phyloP scores from a whole-genome alignment of 1,140 invertebrate species.

The Hermetia illucens region DNA sequence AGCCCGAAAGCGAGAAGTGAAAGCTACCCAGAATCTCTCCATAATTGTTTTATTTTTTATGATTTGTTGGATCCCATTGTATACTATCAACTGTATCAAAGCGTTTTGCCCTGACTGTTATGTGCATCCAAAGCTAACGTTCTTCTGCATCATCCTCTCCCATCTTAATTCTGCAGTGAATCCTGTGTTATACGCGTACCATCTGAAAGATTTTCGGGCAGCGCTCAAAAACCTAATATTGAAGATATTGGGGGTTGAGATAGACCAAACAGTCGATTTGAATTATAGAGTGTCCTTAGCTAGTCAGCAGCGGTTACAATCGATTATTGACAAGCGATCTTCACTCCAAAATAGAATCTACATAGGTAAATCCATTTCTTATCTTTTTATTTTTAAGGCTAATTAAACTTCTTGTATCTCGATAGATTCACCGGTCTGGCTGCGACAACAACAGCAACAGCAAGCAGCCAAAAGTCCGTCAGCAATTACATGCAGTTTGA shows the following conservation, averaged over 20 bases:
- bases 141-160: constrained; percentile 74
- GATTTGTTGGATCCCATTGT: constrained; percentile 82
- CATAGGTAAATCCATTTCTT: constrained; percentile 25
- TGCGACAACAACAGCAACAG: constrained; percentile 23
- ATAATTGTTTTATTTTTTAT: constrained; percentile 86
- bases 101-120: constrained; percentile 58
- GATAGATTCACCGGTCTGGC: constrained; percentile 26
- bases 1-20: constrained; percentile 71
- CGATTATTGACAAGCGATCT: constrained; percentile 15
- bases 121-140: constrained; percentile 51
- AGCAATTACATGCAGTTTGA: constrained; percentile 21
- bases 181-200: constrained; percentile 78
- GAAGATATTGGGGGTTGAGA: constrained; percentile 35
- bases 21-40: constrained; percentile 79
- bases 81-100: constrained; percentile 79
- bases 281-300: constrained; percentile 30
- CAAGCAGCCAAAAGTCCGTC: constrained; percentile 21
- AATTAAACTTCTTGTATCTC: constrained; percentile 2
- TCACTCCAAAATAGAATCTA: constrained; percentile 27
- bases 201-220: constrained; percentile 69
- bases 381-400: neutral
- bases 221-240: constrained; percentile 52
- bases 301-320: constrained; percentile 26
- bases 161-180: constrained; percentile 82
- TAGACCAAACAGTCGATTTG: constrained; percentile 23